Evolutionary conservation across 2,888 invertebrate species (phyloP).

Genomic region (Schizaphis graminum): DNA sequence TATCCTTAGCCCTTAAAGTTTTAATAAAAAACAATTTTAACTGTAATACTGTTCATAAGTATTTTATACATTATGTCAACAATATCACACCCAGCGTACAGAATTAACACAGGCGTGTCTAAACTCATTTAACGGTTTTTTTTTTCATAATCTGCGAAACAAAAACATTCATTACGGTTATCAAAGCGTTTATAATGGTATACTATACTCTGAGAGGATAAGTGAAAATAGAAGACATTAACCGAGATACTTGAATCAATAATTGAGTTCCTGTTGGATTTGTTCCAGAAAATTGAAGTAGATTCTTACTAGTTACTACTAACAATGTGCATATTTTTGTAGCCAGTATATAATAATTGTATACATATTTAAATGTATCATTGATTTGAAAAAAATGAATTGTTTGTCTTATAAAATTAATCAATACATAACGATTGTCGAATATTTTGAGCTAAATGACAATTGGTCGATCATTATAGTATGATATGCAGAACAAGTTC

Average conservation of each 20-base stretch:
- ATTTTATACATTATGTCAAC: not conserved
- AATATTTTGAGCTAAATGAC: not conserved
- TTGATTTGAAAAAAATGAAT: not conserved
- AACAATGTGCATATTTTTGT: not conserved
- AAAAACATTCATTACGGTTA: conserved; percentile 43
- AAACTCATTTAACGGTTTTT: conserved; percentile 19
- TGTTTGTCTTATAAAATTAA: not conserved
- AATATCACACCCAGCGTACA: not conserved
- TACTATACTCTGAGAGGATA: not conserved
- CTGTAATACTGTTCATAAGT: not conserved
- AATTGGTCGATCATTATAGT: not conserved
- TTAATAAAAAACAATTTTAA: not conserved
- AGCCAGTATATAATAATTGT: not conserved
- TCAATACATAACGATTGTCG: not conserved
- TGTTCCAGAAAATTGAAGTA: conserved; percentile 43
- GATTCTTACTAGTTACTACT: not conserved
- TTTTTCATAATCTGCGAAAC: conserved; percentile 22
- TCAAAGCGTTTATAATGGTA: conserved; percentile 18
- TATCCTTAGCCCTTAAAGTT: not conserved
- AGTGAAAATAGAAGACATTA: conserved; percentile 12
- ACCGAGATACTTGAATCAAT: not conserved
- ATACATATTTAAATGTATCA: not conserved
- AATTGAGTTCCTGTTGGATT: conserved; percentile 45
- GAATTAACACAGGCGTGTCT: conserved; percentile 20
- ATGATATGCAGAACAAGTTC: not conserved